These are phyloP conservation scores for Carettochelys insculpta DNA, from an alignment of 2,113 vertebrate species.

Conservation along the genomic window DNA sequence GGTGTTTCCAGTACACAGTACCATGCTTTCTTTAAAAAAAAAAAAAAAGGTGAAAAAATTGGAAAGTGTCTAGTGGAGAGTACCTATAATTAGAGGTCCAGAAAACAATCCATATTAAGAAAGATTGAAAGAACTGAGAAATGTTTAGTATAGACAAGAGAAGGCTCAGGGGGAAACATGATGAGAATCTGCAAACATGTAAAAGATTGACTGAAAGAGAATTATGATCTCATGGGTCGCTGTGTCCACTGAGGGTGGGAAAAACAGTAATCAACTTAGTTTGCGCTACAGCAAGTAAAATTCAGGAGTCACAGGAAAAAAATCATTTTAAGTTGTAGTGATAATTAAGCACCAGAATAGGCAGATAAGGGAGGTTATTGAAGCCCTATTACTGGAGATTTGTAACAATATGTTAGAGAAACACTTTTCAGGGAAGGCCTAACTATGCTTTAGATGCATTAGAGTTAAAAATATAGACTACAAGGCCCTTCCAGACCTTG, in stretches of 20 bases:
- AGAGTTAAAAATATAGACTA: too few relatives aligned
- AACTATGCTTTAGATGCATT: too few relatives aligned
- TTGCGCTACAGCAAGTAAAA: neutral
- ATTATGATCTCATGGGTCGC: neutral
- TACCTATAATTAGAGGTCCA: neutral
- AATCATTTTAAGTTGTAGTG: too few relatives aligned
- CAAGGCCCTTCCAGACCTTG: too few relatives aligned
- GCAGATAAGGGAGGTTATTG: too few relatives aligned
- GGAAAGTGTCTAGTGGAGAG: too few relatives aligned
- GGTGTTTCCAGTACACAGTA: neutral
- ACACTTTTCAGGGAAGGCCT: too few relatives aligned
- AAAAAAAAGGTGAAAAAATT: neutral
- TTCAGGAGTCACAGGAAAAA: too few relatives aligned
- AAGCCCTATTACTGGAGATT: too few relatives aligned
- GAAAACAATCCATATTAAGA: neutral
- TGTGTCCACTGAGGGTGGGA: neutral
- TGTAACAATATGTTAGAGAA: too few relatives aligned
- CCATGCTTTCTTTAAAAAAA: too few relatives aligned
- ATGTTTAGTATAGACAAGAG: neutral
- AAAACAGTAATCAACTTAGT: neutral
- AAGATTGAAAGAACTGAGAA: neutral
- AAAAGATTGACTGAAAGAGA: neutral
- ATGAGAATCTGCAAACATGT: neutral
- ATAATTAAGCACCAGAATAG: too few relatives aligned
- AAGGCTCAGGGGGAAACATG: neutral